Base-by-base conservation (phyloP, 1,140 invertebrate species). In the Leptinotarsa undecemlineata region DNA sequence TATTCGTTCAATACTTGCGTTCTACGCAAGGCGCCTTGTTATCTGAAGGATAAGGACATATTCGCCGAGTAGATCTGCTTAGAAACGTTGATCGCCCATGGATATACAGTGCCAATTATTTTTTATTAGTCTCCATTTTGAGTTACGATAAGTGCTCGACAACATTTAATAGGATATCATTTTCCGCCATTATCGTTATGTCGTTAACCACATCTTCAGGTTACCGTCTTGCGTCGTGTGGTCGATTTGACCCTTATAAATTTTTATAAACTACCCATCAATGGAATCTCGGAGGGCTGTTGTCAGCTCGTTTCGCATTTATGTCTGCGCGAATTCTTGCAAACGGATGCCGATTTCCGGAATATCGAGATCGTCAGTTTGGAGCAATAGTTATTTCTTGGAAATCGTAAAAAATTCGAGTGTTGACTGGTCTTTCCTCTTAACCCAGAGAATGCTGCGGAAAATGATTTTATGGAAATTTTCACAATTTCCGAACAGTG, bases 131-230 rank as follows among this genome's bases (percentile, higher is more conserved):
- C 51, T 15, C 51, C 15, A 19, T 19, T 57, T 57, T 57, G 51
- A 57, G 15, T 57, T 57, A 57, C 51, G 15, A 17, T 57, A 17
- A 57, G 15, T 57, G 51, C 51, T 57, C 51, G 51, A 57, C 33
- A 57, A 57, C 51, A 57, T 57, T 57, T n/a, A 57, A 57, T 57
- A 19, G 51, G 51, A 57, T 57, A 57, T 57, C 51, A 57, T 57
- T 57, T 57, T 57, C 51, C 51, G 51, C 51, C 51, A 57, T 57
- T 57, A 57, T 57, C 51, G 51, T 57, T 57, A 57, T 19, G 51
- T 57, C 15, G 15, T 57, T 57, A 19, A 57, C 51, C n/a, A 57
- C 51, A 57, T 57, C 51, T 57, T 57, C 51, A 57, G 51, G 51
- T 57, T 57, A 17, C 51, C 51, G 51, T 57, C 51, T n/a, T 57